These are phyloP conservation scores for Bombus pyrosoma DNA, from an alignment of 1,140 invertebrate species.

Conservation along the genomic window DNA sequence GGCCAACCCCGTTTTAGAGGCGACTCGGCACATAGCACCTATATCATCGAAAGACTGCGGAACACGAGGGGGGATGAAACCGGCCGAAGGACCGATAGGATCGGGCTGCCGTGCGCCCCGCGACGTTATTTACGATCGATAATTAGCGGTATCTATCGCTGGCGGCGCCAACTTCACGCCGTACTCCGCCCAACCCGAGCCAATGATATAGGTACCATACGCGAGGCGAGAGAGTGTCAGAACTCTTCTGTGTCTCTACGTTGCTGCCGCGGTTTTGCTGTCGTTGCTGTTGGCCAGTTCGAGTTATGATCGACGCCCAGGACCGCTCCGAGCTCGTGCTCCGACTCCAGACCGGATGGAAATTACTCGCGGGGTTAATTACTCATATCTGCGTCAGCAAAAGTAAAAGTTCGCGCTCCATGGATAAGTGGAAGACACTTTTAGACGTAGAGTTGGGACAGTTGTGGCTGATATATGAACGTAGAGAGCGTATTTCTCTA, in stretches of 20 bases:
- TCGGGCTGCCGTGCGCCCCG: conserved; percentile 68
- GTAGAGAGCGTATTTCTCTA: neutral
- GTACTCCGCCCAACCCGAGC: conserved; percentile 65
- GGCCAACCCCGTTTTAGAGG: conserved; percentile 61
- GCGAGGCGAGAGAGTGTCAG: neutral
- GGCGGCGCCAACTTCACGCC: conserved; percentile 78
- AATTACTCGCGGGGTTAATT: conserved; percentile 9
- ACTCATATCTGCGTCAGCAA: no score
- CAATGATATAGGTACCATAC: conserved; percentile 67
- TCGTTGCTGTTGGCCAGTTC: conserved; percentile 44
- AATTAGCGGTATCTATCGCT: conserved; percentile 83
- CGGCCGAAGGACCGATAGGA: conserved; percentile 65
- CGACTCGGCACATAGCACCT: conserved; percentile 46
- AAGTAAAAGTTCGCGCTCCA: neutral
- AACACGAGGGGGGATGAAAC: conserved; percentile 50
- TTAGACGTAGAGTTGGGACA: neutral
- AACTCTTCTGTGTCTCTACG: conserved; percentile 12
- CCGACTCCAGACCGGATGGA: neutral
- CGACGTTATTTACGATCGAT: conserved; percentile 82
- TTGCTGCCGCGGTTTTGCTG: conserved; percentile 10
- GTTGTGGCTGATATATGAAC: neutral
- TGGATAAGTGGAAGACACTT: neutral
- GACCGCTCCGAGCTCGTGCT: neutral
- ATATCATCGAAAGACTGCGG: conserved; percentile 66
- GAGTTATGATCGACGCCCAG: conserved; percentile 40